Evolutionary conservation across 2,113 vertebrate genomes (phyloP), one percentile per base, ranked within the genome.

Genomic region (Labeo rohita): DNA sequence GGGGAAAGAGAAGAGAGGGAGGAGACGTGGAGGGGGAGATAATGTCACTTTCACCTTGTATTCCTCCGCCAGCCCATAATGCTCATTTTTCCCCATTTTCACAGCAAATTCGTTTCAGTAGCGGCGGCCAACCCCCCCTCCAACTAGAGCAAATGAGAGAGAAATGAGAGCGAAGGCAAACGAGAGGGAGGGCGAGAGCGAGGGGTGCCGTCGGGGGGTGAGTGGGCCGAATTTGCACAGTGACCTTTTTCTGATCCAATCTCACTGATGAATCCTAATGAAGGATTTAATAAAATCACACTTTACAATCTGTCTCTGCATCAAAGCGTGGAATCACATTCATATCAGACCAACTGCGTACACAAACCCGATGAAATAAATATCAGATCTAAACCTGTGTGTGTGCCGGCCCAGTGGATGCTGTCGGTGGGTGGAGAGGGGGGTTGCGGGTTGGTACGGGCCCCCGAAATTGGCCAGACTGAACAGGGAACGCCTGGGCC

Each of bases 201-300:
- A 83, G 49, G 66, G 49, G 43, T 23, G 49, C 7, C 59, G 36
- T 83, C 23, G 86, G 39, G 49, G n/a, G 47, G 66, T 13, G 76
- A 88, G 89, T 50, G 75, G 79, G 50, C 18, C 45, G 75, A 85
- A 86, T 95, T 93, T 93, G 91, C 93, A 94, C 91, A 81, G 94
- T 96, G 95, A 95, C 95, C 95, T 95, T 95, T 95, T 93, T 95
- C 95, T 95, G 94, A 95, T 95, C 94, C 94, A 95, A 95, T 95
- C 95, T 94, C 90, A 90, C 94, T 95, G 94, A 95, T 96, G 95
- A 96, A 95, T 95, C 93, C 95, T 95, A 96, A 96, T 96, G 95
- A 96, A 95, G 94, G 95, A 94, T 95, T 95, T 95, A 95, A 95
- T 96, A 95, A 95, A 95, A 96, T 94, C 94, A 94, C 94, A 94